Conservation (phyloP, 2,888 invertebrate genomes). For the Steinernema hermaphroditum region DNA sequence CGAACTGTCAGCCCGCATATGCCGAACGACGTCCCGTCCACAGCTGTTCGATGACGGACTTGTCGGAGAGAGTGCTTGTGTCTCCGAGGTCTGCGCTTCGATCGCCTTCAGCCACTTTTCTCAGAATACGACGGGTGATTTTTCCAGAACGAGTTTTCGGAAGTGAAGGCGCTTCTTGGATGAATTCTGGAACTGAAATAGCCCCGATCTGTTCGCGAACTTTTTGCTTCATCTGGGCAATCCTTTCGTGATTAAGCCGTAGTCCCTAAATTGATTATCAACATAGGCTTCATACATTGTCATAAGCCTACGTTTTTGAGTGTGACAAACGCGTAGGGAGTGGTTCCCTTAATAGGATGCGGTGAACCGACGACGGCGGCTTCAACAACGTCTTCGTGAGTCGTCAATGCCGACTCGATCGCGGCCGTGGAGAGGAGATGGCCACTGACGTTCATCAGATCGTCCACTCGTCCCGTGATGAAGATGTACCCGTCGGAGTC, state of each 20-base stretch:
- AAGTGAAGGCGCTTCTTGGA: conserved; percentile 86
- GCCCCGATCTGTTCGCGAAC: conserved; percentile 87
- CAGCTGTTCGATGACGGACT: conserved; percentile 16
- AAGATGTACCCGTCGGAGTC: conserved; percentile 83
- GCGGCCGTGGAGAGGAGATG: conserved; percentile 95
- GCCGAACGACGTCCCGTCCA: conserved; percentile 25
- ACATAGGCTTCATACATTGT: background rate
- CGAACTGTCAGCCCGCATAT: background rate
- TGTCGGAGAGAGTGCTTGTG: conserved; percentile 84
- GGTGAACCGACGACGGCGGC: conserved; percentile 91
- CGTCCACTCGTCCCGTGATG: conserved; percentile 75
- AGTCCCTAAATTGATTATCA: background rate
- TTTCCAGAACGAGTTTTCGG: conserved; percentile 81
- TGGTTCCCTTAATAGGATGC: conserved; percentile 90
- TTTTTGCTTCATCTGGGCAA: conserved; percentile 42
- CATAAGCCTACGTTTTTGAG: conserved; percentile 75
- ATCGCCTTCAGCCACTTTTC: conserved; percentile 86
- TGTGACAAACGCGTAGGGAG: conserved; percentile 91
- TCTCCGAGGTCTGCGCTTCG: conserved; percentile 80
- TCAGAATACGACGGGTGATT: conserved; percentile 89
- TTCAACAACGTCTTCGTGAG: conserved; percentile 76
- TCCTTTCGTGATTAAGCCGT: background rate
- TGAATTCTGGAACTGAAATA: conserved; percentile 88
- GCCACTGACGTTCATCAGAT: conserved; percentile 95
- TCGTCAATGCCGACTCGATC: conserved; percentile 70